Evolutionary conservation across 1,140 invertebrate species (phyloP), one percentile per base, ranked within the genome.

Genomic region (Drosophila guanche): DNA sequence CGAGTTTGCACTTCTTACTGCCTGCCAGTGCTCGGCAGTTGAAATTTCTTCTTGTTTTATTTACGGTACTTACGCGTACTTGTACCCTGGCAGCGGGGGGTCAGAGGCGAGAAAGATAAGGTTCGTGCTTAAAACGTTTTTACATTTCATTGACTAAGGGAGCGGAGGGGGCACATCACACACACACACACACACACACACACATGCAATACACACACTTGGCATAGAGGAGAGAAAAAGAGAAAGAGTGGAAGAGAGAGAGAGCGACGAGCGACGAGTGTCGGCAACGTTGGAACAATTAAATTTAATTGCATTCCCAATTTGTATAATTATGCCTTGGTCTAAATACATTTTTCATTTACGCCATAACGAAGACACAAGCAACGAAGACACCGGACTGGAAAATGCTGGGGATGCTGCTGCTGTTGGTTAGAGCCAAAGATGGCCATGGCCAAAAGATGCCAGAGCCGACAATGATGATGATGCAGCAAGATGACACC

Each of bases 271-370:
- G 16, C 16, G 65, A 72, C 77, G 74, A 81, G 79, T 78, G 70
- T 60, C 50, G 70, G 62, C 67, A 76, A 73, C 77, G 76, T 70
- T 78, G 83, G 78, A 83, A 88, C 83, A 88, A 88, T 88, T 88
- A 88, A 88, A 88, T 88, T 88, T 88, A 88, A 88, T 88, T 88
- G 83, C 83, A 88, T 72, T 88, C 78, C 83, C 83, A 88, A 88
- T 88, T 88, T 88, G 83, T 88, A 88, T 88, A 88, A 88, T 88
- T 88, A 88, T 88, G 83, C 83, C 83, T 71, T 73, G 70, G 77
- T 80, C 83, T 79, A 88, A 88, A 88, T 84, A 86, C 51, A 72
- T 81, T 88, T 86, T 81, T 88, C 76, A 86, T 88, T 81, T 81
- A 80, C 83, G 68, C 68, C 77, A 81, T 77, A 73, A 71, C 73